Evolutionary conservation across 2,113 vertebrate species (phyloP), one percentile per base, ranked within the genome.

Genomic region (Neomonachus schauinslandi): DNA sequence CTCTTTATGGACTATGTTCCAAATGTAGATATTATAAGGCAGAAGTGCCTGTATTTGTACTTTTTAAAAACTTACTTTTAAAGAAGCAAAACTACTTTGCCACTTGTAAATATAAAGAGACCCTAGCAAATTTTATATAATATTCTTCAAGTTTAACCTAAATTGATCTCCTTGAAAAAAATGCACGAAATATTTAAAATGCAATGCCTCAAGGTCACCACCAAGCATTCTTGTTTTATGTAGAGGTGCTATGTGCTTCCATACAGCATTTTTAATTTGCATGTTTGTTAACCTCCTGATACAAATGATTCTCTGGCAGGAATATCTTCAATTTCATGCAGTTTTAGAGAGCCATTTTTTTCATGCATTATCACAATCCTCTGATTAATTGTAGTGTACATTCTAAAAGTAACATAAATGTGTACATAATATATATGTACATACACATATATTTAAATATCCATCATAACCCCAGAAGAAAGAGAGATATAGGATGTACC

Each of bases 161-260:
- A 53, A 84, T 59, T 79, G 53, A 95, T 84, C 22, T 42, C 96
- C 5, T 85, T 74, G 71, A 95, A 91, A 83, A 94, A 98, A 98
- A 96, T 97, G 65, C 65, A 93, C 98, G 94, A 98, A 93, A 67
- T 97, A 91, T 90, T 98, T 97, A 77, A 97, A 98, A 98, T 90
- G 74, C 84, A 91, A 3, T 87, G 94, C 94, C 85, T 98, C 97
- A 98, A 98, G 98, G 97, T 99, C 95, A 98, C 65, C n/a, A 57
- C 46, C 94, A 98, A 97, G 80, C 46, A 36, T 96, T 85, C 83
- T 77, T 36, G 67, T 98, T 97, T 98, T 93, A 96, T 87, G 83
- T 96, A 65, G 94, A 98, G 87, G 18, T 83, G 80, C 90, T 83
- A 13, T 51, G 83, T 97, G 6, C 65, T 77, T 97, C 31, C 21